A percentile compares a stretch with the other conserved stretches of the same genome.
phyloP scores from a whole-genome alignment of 2,797 vertebrate genomes.

The Danionella dracula region DNA sequence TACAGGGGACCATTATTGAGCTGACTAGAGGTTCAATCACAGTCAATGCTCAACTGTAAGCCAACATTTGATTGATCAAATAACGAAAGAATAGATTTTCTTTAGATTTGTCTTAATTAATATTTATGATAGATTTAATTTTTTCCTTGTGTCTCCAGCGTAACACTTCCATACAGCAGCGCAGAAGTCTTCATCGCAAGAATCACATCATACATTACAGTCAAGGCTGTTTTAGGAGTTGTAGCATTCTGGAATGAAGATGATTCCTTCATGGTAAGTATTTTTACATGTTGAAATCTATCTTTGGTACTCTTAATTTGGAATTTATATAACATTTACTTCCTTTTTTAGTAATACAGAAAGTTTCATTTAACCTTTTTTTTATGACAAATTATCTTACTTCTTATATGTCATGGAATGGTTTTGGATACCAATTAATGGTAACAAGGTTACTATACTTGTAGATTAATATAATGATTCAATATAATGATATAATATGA shows the following conservation, averaged over 20 bases:
- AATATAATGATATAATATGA: too few relatives aligned
- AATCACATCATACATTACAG: constrained; percentile 59
- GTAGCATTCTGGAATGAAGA: constrained; percentile 74
- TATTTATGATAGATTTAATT: not conserved
- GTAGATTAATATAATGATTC: too few relatives aligned
- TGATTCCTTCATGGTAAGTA: constrained; percentile 74
- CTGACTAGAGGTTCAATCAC: constrained; percentile 53
- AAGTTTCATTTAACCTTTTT: too few relatives aligned
- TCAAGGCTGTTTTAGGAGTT: constrained; percentile 70
- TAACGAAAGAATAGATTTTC: too few relatives aligned
- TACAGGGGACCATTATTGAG: constrained; percentile 66
- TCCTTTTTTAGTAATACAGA: too few relatives aligned
- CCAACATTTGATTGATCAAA: constrained; percentile 7
- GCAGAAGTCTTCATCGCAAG: constrained; percentile 63
- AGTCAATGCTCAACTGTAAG: constrained; percentile 68
- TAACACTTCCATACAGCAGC: constrained; percentile 56
- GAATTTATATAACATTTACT: too few relatives aligned
- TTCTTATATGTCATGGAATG: too few relatives aligned
- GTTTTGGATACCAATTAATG: too few relatives aligned
- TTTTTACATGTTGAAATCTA: too few relatives aligned
- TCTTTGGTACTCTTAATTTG: too few relatives aligned
- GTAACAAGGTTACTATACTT: too few relatives aligned
- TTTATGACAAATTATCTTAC: too few relatives aligned
- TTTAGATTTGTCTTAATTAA: not conserved
- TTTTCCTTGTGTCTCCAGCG: constrained; percentile 50